These are phyloP conservation scores for Ennomos fuscantarius DNA, from an alignment of 2,888 invertebrate genomes.

Conservation along the genomic window DNA sequence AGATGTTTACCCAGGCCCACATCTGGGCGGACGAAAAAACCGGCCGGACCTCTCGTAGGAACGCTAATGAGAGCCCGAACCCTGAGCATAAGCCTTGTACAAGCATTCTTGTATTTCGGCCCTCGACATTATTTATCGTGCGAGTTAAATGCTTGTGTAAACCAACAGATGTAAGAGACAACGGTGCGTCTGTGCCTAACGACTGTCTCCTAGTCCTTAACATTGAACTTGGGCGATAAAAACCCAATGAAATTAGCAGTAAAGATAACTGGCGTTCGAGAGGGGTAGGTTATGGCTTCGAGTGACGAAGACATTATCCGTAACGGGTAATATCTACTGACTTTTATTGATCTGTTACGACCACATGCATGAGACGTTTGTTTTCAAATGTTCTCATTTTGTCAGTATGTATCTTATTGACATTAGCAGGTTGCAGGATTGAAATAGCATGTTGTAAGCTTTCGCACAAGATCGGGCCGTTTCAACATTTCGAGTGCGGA, in stretches of 20 bases:
- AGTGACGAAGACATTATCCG: conserved; percentile 36
- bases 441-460: conserved; percentile 33
- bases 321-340: conserved; percentile 28
- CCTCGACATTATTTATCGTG: conserved; percentile 69
- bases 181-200: conserved; percentile 61
- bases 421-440: background rate
- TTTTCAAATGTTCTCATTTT: background rate
- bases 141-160: conserved; percentile 57
- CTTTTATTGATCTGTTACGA: conserved; percentile 20
- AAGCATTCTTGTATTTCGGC: conserved; percentile 55
- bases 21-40: conserved; percentile 81
- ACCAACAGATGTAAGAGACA: conserved; percentile 72
- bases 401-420: background rate
- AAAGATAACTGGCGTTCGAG: conserved; percentile 66
- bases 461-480: conserved; percentile 45
- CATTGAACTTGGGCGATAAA: conserved; percentile 82
- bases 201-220: conserved; percentile 66
- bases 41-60: conserved; percentile 78
- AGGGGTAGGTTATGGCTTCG: conserved; percentile 68
- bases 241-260: conserved; percentile 77
- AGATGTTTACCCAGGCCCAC: conserved; percentile 77
- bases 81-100: conserved; percentile 46
- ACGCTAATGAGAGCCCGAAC: conserved; percentile 71
- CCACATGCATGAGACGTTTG: conserved; percentile 12
- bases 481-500: conserved; percentile 77